Conservation (phyloP, 2,797 vertebrate genomes). For the Lacerta viridis region DNA sequence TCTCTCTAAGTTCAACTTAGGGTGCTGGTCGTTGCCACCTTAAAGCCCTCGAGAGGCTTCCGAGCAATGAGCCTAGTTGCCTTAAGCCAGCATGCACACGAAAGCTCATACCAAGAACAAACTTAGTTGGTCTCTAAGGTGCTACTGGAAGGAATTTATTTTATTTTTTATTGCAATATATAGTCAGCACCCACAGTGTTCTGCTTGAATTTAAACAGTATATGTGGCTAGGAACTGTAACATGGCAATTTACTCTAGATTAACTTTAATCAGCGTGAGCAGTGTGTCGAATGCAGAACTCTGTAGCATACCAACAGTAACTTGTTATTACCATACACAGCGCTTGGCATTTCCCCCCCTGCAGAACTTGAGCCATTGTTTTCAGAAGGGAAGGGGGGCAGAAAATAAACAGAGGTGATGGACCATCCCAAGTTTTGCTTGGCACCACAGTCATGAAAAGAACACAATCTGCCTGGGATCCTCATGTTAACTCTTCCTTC, state of each 20-base stretch:
- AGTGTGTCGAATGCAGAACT: background rate
- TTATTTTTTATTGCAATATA: background rate
- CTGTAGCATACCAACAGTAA: background rate
- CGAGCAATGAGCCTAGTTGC: too few species aligned
- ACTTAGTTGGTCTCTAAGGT: too few species aligned
- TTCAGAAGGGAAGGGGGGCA: background rate
- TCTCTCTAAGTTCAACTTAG: too few species aligned
- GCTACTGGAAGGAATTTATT: too few species aligned
- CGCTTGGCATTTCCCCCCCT: background rate
- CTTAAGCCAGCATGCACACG: too few species aligned
- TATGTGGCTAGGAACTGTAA: conserved; percentile 13
- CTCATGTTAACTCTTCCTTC: background rate
- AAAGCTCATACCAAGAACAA: too few species aligned
- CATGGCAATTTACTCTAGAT: conserved; percentile 11
- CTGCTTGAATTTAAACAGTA: conserved; percentile 1
- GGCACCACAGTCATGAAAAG: background rate
- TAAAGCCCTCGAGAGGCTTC: too few species aligned
- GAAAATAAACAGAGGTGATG: background rate
- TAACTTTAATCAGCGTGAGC: conserved; percentile 26
- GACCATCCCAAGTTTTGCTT: background rate
- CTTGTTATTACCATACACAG: background rate
- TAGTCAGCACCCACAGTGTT: background rate
- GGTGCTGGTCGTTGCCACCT: too few species aligned
- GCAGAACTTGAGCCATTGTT: background rate
- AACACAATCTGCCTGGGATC: background rate